Conservation (phyloP, 2,797 vertebrate species). For the Ammospiza maritima region DNA sequence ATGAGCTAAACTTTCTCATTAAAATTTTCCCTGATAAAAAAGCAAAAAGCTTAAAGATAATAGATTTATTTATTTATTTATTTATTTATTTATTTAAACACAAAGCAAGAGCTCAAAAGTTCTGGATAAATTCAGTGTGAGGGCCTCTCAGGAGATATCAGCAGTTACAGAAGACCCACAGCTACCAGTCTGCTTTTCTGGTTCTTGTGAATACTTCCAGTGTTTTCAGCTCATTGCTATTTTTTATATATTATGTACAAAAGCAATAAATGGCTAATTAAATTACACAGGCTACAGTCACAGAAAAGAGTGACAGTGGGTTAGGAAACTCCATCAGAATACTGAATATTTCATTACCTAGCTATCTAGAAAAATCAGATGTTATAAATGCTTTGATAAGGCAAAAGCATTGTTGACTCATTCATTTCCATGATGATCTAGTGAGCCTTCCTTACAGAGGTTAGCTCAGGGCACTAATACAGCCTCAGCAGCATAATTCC, state of each 20-base stretch:
- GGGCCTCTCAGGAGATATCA: neutral
- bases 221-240: neutral
- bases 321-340: neutral
- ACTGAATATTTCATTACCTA: neutral
- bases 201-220: neutral
- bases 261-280: neutral
- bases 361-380: neutral
- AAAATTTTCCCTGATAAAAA: neutral
- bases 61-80: too few relatives aligned
- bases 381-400: neutral
- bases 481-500: neutral
- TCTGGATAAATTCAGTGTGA: neutral
- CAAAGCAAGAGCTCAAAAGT: neutral
- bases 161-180: neutral
- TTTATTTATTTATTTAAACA: neutral
- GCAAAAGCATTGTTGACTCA: neutral
- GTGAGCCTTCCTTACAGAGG: neutral
- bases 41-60: neutral
- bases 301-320: neutral
- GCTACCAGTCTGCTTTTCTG: neutral
- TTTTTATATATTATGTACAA: neutral
- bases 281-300: neutral
- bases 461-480: neutral
- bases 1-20: slow-evolving; percentile 3
- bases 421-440: neutral